These are phyloP conservation scores for Leptopilina syphax DNA, from an alignment of 2,888 invertebrate genomes.

Conservation along the genomic window DNA sequence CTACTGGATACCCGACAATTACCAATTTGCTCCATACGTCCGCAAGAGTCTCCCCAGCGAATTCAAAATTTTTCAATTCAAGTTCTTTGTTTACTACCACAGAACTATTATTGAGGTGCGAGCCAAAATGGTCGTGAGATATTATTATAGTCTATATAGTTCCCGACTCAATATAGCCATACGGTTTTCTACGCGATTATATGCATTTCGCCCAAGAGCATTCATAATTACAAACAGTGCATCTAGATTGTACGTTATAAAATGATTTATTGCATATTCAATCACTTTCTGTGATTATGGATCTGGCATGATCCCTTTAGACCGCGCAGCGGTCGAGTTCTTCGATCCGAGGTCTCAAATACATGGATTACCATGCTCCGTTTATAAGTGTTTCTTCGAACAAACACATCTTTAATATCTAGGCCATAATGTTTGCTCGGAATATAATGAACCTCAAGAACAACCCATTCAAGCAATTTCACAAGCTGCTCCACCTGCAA, in stretches of 20 bases:
- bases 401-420: too few relatives aligned
- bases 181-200: slow-evolving; percentile 68
- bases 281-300: neutral
- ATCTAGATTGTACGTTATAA: slow-evolving; percentile 59
- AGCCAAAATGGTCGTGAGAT: slow-evolving; percentile 62
- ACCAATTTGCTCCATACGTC: slow-evolving; percentile 64
- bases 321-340: too few relatives aligned
- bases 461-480: too few relatives aligned
- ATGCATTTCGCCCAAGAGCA: slow-evolving; percentile 65
- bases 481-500: too few relatives aligned
- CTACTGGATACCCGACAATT: slow-evolving; percentile 62
- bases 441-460: too few relatives aligned
- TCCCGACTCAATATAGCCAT: slow-evolving; percentile 63
- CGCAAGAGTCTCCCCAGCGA: slow-evolving; percentile 64
- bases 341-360: too few relatives aligned
- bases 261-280: slow-evolving; percentile 23
- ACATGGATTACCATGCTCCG: too few relatives aligned
- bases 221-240: slow-evolving; percentile 60
- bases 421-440: too few relatives aligned
- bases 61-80: slow-evolving; percentile 68
- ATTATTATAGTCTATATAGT: slow-evolving; percentile 63
- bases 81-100: slow-evolving; percentile 64
- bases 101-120: slow-evolving; percentile 63
- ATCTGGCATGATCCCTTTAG: slow-evolving; percentile 54
- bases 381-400: too few relatives aligned